These are phyloP conservation scores for Stomorhina lunata DNA, from an alignment of 2,888 invertebrate genomes.

Conservation along the genomic window DNA sequence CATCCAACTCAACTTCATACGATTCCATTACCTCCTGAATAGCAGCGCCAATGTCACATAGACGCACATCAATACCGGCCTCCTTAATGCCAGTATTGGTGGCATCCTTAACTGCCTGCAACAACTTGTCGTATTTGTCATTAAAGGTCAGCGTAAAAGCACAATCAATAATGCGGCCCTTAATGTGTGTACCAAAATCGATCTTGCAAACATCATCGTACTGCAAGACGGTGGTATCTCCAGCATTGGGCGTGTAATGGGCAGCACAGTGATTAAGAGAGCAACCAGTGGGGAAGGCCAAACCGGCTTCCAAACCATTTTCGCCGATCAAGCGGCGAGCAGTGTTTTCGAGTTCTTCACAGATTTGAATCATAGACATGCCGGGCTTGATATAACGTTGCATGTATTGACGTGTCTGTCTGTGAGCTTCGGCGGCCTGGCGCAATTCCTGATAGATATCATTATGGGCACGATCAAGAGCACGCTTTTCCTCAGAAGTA, in stretches of 20 bases:
- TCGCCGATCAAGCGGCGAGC: conserved; percentile 96
- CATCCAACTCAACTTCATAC: conserved; percentile 98
- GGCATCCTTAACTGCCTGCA: conserved; percentile 97
- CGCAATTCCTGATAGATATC: conserved; percentile 97
- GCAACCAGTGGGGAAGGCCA: conserved; percentile 98
- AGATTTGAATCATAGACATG: conserved; percentile 99
- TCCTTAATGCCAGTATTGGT: conserved; percentile 98
- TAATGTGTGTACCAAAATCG: conserved; percentile 98
- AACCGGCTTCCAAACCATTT: conserved; percentile 95
- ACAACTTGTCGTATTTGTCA: conserved; percentile 95
- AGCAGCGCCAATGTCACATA: conserved; percentile 97
- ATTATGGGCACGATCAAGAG: conserved; percentile 93
- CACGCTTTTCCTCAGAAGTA: conserved; percentile 92
- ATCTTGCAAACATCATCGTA: conserved; percentile 99
- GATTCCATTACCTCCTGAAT: conserved; percentile 99
- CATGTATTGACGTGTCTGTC: conserved; percentile 89
- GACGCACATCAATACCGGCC: conserved; percentile 97
- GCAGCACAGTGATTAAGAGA: conserved; percentile 99
- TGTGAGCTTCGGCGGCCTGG: conserved; percentile 98
- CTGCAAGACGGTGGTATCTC: conserved; percentile 95
- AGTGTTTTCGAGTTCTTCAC: conserved; percentile 96
- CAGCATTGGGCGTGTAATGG: conserved; percentile 99
- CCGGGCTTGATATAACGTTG: conserved; percentile 97
- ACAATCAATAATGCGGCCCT: conserved; percentile 98
- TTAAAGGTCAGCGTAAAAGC: conserved; percentile 99